phyloP scores from a whole-genome alignment of 2,888 invertebrate genomes.

The Patella depressa region DNA sequence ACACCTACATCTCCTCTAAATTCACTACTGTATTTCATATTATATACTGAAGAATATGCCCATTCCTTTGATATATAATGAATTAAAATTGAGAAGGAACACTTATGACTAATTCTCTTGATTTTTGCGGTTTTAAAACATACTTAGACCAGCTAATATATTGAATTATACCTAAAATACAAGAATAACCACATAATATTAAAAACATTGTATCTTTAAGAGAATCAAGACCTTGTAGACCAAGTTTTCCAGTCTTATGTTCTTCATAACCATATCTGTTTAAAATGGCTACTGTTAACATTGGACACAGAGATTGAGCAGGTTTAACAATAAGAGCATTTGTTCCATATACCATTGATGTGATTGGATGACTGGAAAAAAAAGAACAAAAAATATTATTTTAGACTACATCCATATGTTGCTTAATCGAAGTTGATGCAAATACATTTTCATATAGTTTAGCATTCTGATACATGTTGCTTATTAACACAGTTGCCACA shows the following conservation, averaged over 20 bases:
- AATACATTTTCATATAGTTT: too few species aligned
- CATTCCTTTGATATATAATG: too few species aligned
- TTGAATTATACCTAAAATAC: conserved; percentile 55
- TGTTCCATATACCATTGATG: conserved; percentile 67
- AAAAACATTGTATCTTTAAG: conserved; percentile 58
- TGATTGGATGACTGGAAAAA: conserved; percentile 64
- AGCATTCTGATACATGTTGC: too few species aligned
- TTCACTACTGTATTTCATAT: too few species aligned
- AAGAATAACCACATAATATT: conserved; percentile 52
- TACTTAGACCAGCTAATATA: conserved; percentile 50
- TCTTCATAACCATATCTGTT: conserved; percentile 61
- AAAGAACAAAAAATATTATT: conserved; percentile 7
- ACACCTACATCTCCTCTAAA: too few species aligned
- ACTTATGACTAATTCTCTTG: too few species aligned
- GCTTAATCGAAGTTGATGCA: too few species aligned
- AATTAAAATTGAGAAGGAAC: too few species aligned
- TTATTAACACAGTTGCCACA: too few species aligned
- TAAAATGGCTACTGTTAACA: conserved; percentile 63
- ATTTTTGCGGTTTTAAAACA: background rate
- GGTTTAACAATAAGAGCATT: conserved; percentile 69
- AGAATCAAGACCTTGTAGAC: conserved; percentile 15
- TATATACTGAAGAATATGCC: too few species aligned
- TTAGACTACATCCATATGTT: too few species aligned
- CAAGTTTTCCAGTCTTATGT: conserved; percentile 37
- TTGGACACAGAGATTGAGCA: conserved; percentile 66